phyloP scores from a whole-genome alignment of 2,888 invertebrate genomes.

The Petrolisthes cinctipes region DNA sequence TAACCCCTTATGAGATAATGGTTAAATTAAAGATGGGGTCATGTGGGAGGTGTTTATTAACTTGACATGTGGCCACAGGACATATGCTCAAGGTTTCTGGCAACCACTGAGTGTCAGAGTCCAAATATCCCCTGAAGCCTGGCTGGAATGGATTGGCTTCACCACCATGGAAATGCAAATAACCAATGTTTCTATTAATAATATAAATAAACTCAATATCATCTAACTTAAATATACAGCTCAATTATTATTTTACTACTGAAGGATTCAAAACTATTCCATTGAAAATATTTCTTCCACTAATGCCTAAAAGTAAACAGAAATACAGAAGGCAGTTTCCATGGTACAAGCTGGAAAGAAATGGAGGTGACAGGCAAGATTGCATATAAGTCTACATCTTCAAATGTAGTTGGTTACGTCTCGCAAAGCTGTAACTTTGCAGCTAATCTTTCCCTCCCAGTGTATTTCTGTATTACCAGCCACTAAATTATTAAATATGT shows the following conservation, averaged over 20 bases:
- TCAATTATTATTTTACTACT: conserved; percentile 29
- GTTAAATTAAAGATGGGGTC: conserved; percentile 11
- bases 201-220: conserved; percentile 49
- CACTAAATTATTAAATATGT: neutral
- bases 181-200: conserved; percentile 41
- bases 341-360: conserved; percentile 29
- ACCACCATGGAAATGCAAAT: conserved; percentile 50
- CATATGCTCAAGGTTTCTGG: conserved; percentile 43
- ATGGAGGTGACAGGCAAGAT: conserved; percentile 44
- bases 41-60: conserved; percentile 61
- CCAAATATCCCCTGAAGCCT: conserved; percentile 49
- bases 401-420: neutral
- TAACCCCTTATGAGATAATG: neutral
- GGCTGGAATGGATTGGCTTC: conserved; percentile 49
- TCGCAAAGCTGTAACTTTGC: conserved; percentile 24
- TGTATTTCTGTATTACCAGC: neutral
- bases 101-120: conserved; percentile 39
- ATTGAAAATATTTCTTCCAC: conserved; percentile 25
- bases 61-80: conserved; percentile 56
- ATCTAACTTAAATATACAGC: conserved; percentile 49
- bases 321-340: conserved; percentile 19
- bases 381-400: conserved; percentile 17
- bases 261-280: conserved; percentile 28
- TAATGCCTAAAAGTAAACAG: conserved; percentile 17
- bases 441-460: conserved; percentile 15